Percentiles rank a stretch among this genome's conserved stretches.
phyloP scores from a whole-genome alignment of 2,113 vertebrate species.

The Erinaceus europaeus region DNA sequence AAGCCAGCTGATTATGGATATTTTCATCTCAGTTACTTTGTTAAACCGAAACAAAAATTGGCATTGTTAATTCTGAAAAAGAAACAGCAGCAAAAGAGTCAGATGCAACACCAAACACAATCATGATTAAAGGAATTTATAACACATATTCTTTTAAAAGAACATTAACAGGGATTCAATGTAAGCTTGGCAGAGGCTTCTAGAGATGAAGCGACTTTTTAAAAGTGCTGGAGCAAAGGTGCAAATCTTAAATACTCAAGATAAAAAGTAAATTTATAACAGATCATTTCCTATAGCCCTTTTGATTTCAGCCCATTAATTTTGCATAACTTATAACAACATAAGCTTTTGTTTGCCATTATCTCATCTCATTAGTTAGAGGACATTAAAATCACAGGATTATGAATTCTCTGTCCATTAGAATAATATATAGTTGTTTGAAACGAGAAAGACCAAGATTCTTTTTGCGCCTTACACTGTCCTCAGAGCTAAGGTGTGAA shows the following conservation, averaged over 20 bases:
- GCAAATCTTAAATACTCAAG: slow-evolving; percentile 79
- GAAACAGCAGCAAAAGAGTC: slow-evolving; percentile 69
- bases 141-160: slow-evolving; percentile 69
- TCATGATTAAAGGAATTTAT: slow-evolving; percentile 76
- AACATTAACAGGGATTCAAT: slow-evolving; percentile 72
- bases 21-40: slow-evolving; percentile 78
- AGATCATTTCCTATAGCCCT: slow-evolving; percentile 74
- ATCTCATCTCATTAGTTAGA: slow-evolving; percentile 47
- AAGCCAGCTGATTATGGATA: slow-evolving; percentile 71
- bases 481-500: slow-evolving; percentile 74
- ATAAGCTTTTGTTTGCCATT: slow-evolving; percentile 60
- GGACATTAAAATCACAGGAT: slow-evolving; percentile 57
- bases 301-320: slow-evolving; percentile 74
- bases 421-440: slow-evolving; percentile 67
- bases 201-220: slow-evolving; percentile 76
- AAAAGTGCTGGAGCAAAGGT: slow-evolving; percentile 81
- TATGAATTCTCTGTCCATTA: slow-evolving; percentile 50
- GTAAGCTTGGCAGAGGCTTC: slow-evolving; percentile 78
- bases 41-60: slow-evolving; percentile 75
- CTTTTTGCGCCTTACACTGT: slow-evolving; percentile 65
- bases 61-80: slow-evolving; percentile 78
- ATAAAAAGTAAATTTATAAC: slow-evolving; percentile 82
- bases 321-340: slow-evolving; percentile 46
- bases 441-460: slow-evolving; percentile 61
- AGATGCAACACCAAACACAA: slow-evolving; percentile 75